A percentile compares a stretch with the other conserved stretches of the same genome.
These are phyloP conservation scores for Prosopocoilus inquinatus DNA, from an alignment of 2,888 invertebrate species.

Conservation along the genomic window DNA sequence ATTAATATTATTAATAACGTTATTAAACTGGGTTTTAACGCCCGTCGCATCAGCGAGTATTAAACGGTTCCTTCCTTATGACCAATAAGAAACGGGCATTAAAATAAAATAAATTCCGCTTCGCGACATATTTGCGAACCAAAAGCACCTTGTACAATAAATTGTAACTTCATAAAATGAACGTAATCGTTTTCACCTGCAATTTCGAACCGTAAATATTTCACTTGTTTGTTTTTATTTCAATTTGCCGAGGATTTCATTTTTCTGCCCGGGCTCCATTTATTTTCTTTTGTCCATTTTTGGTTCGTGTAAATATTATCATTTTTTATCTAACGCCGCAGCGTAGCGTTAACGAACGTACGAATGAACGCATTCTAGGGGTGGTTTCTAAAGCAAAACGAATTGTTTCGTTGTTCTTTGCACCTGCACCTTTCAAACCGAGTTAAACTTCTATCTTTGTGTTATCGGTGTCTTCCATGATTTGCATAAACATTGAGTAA, in stretches of 20 bases:
- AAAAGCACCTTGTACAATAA: slow-evolving; percentile 26
- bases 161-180: slow-evolving; percentile 27
- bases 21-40: slow-evolving; percentile 29
- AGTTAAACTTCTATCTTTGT: slow-evolving; percentile 5
- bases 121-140: slow-evolving; percentile 19
- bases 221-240: slow-evolving; percentile 32
- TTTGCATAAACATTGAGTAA: too few species aligned
- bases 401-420: slow-evolving; percentile 21
- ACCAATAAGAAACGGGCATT: slow-evolving; percentile 29
- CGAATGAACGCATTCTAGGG: background rate
- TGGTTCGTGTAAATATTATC: slow-evolving; percentile 36
- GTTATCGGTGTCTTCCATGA: too few species aligned
- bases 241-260: slow-evolving; percentile 24
- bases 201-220: slow-evolving; percentile 41
- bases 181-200: slow-evolving; percentile 41
- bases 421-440: slow-evolving; percentile 27
- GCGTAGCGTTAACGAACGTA: slow-evolving; percentile 26
- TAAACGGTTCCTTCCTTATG: slow-evolving; percentile 29
- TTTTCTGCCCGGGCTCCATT: slow-evolving; percentile 26
- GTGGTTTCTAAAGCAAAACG: slow-evolving; percentile 26
- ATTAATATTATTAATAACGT: slow-evolving; percentile 28
- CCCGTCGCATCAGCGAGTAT: slow-evolving; percentile 24
- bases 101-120: slow-evolving; percentile 22
- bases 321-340: slow-evolving; percentile 32
- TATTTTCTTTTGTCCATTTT: slow-evolving; percentile 31